A percentile compares a stretch with the other conserved stretches of the same genome.
These are phyloP conservation scores for Turnix velox DNA, from an alignment of 2,113 vertebrate species.

Conservation along the genomic window DNA sequence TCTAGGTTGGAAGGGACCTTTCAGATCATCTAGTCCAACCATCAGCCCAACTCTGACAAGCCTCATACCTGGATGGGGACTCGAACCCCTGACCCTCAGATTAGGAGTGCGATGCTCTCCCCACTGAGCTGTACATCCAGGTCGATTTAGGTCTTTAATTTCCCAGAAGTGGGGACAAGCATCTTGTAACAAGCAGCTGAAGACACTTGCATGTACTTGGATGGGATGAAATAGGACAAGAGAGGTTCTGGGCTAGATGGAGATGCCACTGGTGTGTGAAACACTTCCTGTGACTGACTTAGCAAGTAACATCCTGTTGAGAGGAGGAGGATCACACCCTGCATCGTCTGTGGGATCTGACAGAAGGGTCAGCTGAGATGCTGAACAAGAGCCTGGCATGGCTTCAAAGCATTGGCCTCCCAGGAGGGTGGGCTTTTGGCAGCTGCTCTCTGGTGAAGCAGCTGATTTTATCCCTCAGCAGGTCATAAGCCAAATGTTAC, in stretches of 20 bases:
- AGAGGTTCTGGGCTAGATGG: neutral
- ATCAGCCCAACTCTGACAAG: too few relatives aligned
- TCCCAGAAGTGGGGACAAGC: neutral
- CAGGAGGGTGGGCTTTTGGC: neutral
- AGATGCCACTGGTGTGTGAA: neutral
- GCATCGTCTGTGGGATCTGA: neutral
- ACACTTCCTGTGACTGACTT: neutral
- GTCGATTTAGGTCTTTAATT: neutral
- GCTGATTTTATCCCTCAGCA: neutral
- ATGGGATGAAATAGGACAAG: neutral
- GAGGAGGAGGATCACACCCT: neutral
- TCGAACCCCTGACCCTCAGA: too few relatives aligned
- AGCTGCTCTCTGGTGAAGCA: neutral
- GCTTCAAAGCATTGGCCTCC: neutral
- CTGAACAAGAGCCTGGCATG: neutral
- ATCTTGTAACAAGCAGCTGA: neutral
- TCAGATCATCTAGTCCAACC: too few relatives aligned
- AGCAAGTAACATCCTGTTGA: neutral
- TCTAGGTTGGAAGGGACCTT: too few relatives aligned
- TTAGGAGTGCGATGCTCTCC: too few relatives aligned
- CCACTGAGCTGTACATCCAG: too few relatives aligned
- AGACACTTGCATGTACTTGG: neutral
- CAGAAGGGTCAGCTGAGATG: neutral
- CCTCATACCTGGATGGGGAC: too few relatives aligned
- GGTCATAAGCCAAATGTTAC: neutral